Conservation (phyloP, 2,113 vertebrate genomes). For the Opisthocomus hoazin region DNA sequence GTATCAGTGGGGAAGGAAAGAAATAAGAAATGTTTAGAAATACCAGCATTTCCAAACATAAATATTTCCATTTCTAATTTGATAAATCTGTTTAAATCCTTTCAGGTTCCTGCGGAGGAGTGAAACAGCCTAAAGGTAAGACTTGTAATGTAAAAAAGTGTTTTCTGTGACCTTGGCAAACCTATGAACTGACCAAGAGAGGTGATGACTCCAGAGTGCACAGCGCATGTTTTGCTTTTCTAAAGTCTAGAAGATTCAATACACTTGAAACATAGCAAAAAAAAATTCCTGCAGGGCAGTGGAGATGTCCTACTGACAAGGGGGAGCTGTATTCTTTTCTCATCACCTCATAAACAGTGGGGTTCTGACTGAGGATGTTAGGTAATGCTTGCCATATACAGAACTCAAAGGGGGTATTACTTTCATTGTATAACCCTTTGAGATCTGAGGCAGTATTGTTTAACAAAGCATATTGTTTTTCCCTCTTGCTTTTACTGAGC, state of each 20-base stretch:
- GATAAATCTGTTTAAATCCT: slow-evolving; percentile 29
- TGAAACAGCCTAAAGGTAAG: slow-evolving; percentile 32
- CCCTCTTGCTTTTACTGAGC: slow-evolving; percentile 34
- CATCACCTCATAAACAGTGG: slow-evolving; percentile 56
- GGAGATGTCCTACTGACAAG: slow-evolving; percentile 26
- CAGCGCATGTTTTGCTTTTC: neutral
- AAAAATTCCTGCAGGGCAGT: neutral
- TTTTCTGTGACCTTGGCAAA: slow-evolving; percentile 18
- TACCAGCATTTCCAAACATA: slow-evolving; percentile 7
- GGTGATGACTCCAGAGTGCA: neutral
- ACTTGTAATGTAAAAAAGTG: neutral
- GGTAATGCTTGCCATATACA: slow-evolving; percentile 45
- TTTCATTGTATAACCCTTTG: slow-evolving; percentile 37
- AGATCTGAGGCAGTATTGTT: slow-evolving; percentile 34
- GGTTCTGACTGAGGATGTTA: slow-evolving; percentile 38
- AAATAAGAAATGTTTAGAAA: slow-evolving; percentile 33
- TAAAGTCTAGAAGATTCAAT: neutral
- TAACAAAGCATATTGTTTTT: slow-evolving; percentile 42
- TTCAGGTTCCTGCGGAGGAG: neutral
- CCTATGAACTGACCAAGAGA: neutral
- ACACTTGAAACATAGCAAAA: neutral
- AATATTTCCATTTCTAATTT: slow-evolving; percentile 47
- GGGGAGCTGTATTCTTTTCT: slow-evolving; percentile 55
- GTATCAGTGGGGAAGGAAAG: neutral
- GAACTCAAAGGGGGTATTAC: slow-evolving; percentile 31